Conservation (phyloP, 2,888 invertebrate species). For the Trachelus iudaicus region DNA sequence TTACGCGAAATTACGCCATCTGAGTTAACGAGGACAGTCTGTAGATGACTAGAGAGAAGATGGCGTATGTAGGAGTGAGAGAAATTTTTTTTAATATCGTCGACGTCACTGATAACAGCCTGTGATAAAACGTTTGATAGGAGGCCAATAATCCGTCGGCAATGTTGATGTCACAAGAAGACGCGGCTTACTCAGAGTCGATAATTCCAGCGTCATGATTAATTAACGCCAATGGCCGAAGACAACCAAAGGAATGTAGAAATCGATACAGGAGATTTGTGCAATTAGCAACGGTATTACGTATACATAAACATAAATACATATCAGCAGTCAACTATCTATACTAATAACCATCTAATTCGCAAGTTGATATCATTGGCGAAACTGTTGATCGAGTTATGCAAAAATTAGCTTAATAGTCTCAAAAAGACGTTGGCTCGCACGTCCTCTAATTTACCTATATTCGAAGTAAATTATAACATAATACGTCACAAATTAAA, state of each 20-base stretch:
- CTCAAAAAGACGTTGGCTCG: no score
- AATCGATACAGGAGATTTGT: neutral
- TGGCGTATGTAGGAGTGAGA: neutral
- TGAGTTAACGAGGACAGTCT: neutral
- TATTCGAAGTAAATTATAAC: slow-evolving; percentile 41
- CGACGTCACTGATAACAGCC: slow-evolving; percentile 14
- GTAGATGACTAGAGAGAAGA: neutral
- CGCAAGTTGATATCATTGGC: no score
- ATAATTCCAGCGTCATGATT: slow-evolving; percentile 19
- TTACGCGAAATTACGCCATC: neutral
- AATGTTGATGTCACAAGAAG: neutral
- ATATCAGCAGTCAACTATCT: no score
- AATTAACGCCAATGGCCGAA: neutral
- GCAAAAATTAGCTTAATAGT: no score
- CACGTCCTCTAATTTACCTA: slow-evolving; percentile 13
- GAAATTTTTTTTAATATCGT: neutral
- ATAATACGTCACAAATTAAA: slow-evolving; percentile 49
- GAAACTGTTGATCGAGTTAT: no score
- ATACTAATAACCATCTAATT: no score
- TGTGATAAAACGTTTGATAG: neutral
- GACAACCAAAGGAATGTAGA: neutral
- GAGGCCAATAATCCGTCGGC: neutral
- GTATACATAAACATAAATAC: neutral
- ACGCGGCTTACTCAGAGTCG: slow-evolving; percentile 8
- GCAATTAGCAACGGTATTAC: neutral